Percentiles rank a stretch among this genome's conserved stretches.
Conservation (phyloP, 2,113 vertebrate genomes). For the Alethe diademata region DNA sequence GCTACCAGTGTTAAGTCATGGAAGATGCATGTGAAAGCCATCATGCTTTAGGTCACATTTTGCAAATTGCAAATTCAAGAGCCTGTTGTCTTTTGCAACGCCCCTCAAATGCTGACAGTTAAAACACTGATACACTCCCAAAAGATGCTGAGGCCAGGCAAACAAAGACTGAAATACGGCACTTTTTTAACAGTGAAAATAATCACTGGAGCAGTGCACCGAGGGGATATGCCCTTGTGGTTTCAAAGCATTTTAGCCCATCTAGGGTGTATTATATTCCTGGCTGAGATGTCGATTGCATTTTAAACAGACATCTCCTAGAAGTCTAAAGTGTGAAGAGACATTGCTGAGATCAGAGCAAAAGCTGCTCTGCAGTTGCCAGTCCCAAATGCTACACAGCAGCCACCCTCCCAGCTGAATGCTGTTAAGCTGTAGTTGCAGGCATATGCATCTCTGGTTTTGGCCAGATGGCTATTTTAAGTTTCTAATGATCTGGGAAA, state of each 20-base stretch:
- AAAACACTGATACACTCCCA: background rate
- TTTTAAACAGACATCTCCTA: background rate
- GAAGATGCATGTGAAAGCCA: background rate
- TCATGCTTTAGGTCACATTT: background rate
- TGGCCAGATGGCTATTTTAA: slow-evolving; percentile 37
- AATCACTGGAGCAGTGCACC: fast-evolving
- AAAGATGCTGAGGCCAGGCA: background rate
- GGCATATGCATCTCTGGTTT: background rate
- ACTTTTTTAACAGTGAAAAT: background rate
- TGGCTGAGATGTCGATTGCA: fast-evolving
- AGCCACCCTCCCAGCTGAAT: background rate
- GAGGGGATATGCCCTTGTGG: background rate
- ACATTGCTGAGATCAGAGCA: background rate
- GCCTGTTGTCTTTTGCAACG: background rate
- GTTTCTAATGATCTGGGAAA: slow-evolving; percentile 50
- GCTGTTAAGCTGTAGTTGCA: background rate
- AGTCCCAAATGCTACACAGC: background rate
- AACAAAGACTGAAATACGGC: background rate
- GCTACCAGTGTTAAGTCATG: background rate
- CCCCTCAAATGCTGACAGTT: background rate
- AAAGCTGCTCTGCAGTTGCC: background rate
- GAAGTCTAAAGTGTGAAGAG: background rate
- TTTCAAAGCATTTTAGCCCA: background rate
- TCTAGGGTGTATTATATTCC: background rate
- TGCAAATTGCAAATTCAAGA: background rate